Evolutionary conservation across 2,113 vertebrate species (phyloP).

Genomic region (Phaethon lepturus): DNA sequence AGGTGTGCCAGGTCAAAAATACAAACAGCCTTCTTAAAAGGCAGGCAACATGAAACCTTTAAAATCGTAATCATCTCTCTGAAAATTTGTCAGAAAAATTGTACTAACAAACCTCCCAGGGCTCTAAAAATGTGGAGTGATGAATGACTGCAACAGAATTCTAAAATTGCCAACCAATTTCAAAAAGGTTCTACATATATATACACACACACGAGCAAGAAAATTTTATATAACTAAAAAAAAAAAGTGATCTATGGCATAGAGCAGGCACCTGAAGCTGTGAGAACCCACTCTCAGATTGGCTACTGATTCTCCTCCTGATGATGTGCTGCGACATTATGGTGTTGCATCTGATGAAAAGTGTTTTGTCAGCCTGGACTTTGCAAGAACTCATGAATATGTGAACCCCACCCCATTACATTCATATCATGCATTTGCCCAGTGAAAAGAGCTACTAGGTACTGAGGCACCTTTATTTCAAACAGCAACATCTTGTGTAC

Average conservation of each 20-base stretch:
- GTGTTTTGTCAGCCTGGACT: background rate
- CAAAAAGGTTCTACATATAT: background rate
- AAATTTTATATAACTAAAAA: background rate
- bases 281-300: background rate
- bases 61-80: background rate
- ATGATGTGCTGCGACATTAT: background rate
- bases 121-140: background rate
- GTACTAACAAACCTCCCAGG: background rate
- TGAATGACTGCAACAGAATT: background rate
- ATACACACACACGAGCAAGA: fast-evolving
- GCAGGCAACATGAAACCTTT: background rate
- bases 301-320: background rate
- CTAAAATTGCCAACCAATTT: background rate
- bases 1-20: background rate
- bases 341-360: background rate
- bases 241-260: background rate
- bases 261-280: background rate
- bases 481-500: background rate
- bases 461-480: background rate
- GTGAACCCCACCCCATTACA: background rate
- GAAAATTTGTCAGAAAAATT: background rate
- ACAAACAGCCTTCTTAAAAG: background rate
- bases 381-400: background rate
- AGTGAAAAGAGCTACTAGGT: background rate
- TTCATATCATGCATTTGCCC: background rate